These are phyloP conservation scores for Elanoides forficatus DNA, from an alignment of 2,113 vertebrate species.

Conservation along the genomic window DNA sequence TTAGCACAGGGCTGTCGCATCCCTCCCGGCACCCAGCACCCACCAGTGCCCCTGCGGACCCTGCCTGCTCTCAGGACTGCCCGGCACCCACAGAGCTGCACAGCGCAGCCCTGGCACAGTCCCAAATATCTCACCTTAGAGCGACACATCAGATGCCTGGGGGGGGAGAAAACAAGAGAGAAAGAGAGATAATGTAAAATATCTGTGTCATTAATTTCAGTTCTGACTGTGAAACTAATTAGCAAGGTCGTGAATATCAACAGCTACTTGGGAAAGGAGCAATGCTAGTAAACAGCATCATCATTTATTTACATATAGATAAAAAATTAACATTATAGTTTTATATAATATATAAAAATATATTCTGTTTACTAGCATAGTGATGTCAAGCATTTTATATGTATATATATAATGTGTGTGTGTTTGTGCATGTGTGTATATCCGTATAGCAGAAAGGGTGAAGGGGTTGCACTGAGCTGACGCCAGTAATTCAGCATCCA, in stretches of 20 bases:
- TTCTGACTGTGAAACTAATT: background rate
- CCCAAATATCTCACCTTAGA: background rate
- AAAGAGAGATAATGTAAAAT: background rate
- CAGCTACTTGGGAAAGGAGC: background rate
- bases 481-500: too few species aligned
- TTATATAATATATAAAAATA: background rate
- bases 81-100: background rate
- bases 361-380: background rate
- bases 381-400: background rate
- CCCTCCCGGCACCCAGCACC: background rate
- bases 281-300: background rate
- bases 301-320: background rate
- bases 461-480: background rate
- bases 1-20: background rate
- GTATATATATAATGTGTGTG: too few species aligned
- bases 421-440: accelerated
- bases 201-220: background rate
- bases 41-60: accelerated
- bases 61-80: background rate
- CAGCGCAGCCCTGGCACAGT: background rate
- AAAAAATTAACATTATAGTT: too few species aligned
- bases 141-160: background rate
- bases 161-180: too few species aligned
- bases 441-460: accelerated
- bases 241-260: background rate